Evolutionary conservation across 1,140 invertebrate species (phyloP).

Genomic region (Drosophila dunni): DNA sequence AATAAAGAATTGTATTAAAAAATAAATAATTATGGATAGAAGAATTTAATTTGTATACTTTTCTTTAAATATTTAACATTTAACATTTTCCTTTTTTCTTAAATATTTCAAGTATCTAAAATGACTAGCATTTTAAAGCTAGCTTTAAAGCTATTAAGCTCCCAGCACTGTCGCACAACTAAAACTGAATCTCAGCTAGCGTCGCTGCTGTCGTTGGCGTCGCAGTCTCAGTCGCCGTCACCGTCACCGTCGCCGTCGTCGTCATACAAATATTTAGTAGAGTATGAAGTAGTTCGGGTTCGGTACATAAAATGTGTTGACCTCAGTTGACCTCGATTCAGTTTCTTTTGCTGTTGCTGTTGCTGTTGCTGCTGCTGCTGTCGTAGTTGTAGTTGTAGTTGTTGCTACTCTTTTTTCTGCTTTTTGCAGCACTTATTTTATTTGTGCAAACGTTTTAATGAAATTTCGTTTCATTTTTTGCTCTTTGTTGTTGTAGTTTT

Average conservation of each 20-base stretch:
- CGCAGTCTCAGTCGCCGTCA: background rate
- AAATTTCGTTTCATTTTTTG: constrained; percentile 68
- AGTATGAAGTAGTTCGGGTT: constrained; percentile 83
- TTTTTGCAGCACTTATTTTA: constrained; percentile 74
- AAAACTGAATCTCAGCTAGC: constrained; percentile 48
- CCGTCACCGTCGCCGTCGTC: constrained; percentile 32
- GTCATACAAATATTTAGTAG: constrained; percentile 84
- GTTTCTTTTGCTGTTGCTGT: constrained; percentile 61
- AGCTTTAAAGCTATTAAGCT: too few species aligned
- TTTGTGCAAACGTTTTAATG: constrained; percentile 80
- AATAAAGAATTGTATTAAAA: too few species aligned
- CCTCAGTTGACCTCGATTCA: constrained; percentile 81
- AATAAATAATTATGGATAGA: too few species aligned
- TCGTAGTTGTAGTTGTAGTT: constrained; percentile 1
- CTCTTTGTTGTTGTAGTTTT: background rate
- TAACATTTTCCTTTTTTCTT: too few species aligned
- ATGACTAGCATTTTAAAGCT: too few species aligned
- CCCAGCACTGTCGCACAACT: constrained; percentile 48
- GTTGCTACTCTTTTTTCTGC: constrained; percentile 52
- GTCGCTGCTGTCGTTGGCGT: constrained; percentile 37
- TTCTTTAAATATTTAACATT: too few species aligned
- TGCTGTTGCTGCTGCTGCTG: background rate
- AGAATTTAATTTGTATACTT: too few species aligned
- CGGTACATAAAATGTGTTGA: constrained; percentile 82
- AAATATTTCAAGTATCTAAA: too few species aligned